Evolutionary conservation across 1,140 invertebrate genomes (phyloP).

Genomic region (Papilio aristodemus): DNA sequence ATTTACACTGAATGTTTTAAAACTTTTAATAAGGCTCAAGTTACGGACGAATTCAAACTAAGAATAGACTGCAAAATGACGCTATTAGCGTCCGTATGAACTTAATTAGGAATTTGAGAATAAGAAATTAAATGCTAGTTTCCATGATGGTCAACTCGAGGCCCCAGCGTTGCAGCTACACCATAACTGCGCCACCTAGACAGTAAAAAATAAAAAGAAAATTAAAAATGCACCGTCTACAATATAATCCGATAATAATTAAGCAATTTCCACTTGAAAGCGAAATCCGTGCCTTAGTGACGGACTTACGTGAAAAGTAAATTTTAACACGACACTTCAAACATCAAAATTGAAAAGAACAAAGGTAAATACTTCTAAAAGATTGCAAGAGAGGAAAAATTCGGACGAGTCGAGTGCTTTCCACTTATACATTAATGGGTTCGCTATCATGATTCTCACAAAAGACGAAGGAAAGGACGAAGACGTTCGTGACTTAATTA

Average conservation of each 20-base stretch:
- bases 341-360: constrained; percentile 13
- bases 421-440: constrained; percentile 13
- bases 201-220: too few relatives aligned
- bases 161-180: too few relatives aligned
- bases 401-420: constrained; percentile 9
- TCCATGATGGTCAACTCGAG: too few relatives aligned
- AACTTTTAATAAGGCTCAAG: background rate
- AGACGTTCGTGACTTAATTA: constrained; percentile 18
- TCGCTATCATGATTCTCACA: constrained; percentile 16
- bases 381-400: constrained; percentile 11
- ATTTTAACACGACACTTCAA: constrained; percentile 24
- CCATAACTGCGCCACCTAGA: too few relatives aligned
- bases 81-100: background rate
- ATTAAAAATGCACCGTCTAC: background rate
- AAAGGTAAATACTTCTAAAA: constrained; percentile 22
- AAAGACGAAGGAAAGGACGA: constrained; percentile 13
- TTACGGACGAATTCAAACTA: background rate
- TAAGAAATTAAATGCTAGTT: too few relatives aligned
- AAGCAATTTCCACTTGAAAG: constrained; percentile 4
- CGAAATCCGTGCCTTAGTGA: constrained; percentile 11
- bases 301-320: background rate
- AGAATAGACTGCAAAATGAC: background rate
- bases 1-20: constrained; percentile 1
- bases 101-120: background rate
- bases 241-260: constrained; percentile 10